Percentiles rank a stretch among this genome's conserved stretches.
These are phyloP conservation scores for Lacerta viridis DNA, from an alignment of 2,797 vertebrate species.

Conservation along the genomic window DNA sequence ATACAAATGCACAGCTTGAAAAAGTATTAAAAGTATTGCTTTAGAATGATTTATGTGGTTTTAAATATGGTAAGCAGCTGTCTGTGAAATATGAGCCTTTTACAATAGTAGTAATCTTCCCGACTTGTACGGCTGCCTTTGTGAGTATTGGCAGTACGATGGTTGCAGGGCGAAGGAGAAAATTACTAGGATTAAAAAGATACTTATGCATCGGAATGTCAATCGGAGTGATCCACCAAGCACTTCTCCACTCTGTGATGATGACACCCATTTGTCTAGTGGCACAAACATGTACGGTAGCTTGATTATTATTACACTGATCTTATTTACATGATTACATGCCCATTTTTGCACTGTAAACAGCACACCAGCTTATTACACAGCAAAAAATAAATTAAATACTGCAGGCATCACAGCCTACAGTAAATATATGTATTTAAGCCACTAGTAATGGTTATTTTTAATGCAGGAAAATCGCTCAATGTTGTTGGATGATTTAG, in stretches of 20 bases:
- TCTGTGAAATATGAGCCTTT: neutral
- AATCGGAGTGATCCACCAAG: neutral
- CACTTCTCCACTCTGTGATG: neutral
- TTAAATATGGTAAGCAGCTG: neutral
- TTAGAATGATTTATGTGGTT: neutral
- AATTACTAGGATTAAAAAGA: slow-evolving; percentile 1
- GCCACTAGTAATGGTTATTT: neutral
- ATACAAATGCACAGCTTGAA: neutral
- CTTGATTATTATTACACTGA: neutral
- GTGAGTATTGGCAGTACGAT: neutral
- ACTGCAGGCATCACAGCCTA: neutral
- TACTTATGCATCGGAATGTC: neutral
- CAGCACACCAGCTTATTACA: neutral
- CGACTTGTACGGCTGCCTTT: no score
- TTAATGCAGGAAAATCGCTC: neutral
- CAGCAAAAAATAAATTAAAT: neutral
- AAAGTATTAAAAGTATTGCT: neutral
- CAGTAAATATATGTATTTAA: neutral
- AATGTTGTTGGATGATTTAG: neutral
- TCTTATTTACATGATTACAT: neutral
- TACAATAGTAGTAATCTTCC: neutral
- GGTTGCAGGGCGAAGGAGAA: neutral
- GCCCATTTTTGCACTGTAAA: neutral
- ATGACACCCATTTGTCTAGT: neutral
- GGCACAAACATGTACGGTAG: neutral